Evolutionary conservation across 1,140 invertebrate genomes (phyloP).

Genomic region (Episyrphus balteatus): DNA sequence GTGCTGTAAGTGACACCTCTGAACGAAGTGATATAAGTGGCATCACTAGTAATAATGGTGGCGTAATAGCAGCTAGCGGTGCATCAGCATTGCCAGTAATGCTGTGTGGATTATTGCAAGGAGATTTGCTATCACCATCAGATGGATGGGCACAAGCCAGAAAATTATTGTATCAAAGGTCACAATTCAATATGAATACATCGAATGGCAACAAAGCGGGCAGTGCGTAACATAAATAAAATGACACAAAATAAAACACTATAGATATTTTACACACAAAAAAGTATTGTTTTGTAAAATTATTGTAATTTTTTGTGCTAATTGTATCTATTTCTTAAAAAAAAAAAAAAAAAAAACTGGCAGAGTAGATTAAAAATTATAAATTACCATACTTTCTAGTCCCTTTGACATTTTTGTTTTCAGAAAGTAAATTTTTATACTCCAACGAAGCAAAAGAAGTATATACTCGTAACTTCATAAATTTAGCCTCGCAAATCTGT

Average conservation of each 20-base stretch:
- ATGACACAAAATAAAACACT: too few relatives aligned
- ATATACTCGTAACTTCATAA: too few relatives aligned
- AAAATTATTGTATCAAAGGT: background rate
- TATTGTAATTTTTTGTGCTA: background rate
- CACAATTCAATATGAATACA: background rate
- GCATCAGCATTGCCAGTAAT: constrained; percentile 29
- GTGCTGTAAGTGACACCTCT: background rate
- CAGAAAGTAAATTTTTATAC: too few relatives aligned
- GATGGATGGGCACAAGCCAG: background rate
- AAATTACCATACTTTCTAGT: too few relatives aligned
- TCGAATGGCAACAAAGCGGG: background rate
- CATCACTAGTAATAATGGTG: constrained; percentile 3
- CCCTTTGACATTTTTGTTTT: too few relatives aligned
- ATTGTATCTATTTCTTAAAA: background rate
- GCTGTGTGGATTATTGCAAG: constrained; percentile 28
- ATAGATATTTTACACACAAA: background rate
- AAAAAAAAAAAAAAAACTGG: too few relatives aligned
- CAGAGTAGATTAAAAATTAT: too few relatives aligned
- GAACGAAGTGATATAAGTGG: background rate
- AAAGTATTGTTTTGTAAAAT: background rate
- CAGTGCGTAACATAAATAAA: background rate
- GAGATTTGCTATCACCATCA: constrained; percentile 14
- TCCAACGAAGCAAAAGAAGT: too few relatives aligned
- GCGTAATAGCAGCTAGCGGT: constrained; percentile 6
- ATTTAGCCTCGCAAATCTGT: too few relatives aligned